Percentiles rank a stretch among this genome's conserved stretches.
Conservation (phyloP, 2,888 invertebrate species). For the Apodemia duryi region DNA sequence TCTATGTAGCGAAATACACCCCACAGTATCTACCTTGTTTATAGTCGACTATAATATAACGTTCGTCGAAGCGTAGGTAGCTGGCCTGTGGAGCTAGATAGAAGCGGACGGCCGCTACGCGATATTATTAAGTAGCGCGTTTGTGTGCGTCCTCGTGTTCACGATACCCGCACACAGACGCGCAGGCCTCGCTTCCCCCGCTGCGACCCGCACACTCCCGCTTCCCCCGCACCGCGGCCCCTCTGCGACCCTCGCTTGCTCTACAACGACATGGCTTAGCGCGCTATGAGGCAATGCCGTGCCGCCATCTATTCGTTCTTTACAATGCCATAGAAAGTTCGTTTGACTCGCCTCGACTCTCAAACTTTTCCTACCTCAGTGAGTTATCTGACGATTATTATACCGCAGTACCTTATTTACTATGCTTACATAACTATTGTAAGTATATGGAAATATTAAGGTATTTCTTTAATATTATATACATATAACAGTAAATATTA, state of each 20-base stretch:
- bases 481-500: background rate
- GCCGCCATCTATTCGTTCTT: conserved; percentile 72
- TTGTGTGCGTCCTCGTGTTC: conserved; percentile 51
- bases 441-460: background rate
- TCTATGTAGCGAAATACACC: conserved; percentile 49
- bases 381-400: conserved; percentile 32
- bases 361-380: conserved; percentile 73
- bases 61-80: conserved; percentile 52
- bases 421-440: background rate
- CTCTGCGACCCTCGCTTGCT: conserved; percentile 45
- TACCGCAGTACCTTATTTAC: conserved; percentile 27
- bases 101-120: conserved; percentile 61
- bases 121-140: conserved; percentile 54
- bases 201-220: conserved; percentile 27
- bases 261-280: conserved; percentile 63
- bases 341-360: conserved; percentile 68
- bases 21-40: conserved; percentile 62
- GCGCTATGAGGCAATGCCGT: conserved; percentile 72
- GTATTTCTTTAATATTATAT: background rate
- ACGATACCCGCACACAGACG: conserved; percentile 43
- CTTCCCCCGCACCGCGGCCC: conserved; percentile 36
- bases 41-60: conserved; percentile 57
- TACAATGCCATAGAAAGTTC: conserved; percentile 79
- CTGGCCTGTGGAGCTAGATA: conserved; percentile 66
- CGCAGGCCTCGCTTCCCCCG: conserved; percentile 31